Evolutionary conservation across 2,797 vertebrate genomes (phyloP).

Genomic region (Yasuhikotakia modesta): DNA sequence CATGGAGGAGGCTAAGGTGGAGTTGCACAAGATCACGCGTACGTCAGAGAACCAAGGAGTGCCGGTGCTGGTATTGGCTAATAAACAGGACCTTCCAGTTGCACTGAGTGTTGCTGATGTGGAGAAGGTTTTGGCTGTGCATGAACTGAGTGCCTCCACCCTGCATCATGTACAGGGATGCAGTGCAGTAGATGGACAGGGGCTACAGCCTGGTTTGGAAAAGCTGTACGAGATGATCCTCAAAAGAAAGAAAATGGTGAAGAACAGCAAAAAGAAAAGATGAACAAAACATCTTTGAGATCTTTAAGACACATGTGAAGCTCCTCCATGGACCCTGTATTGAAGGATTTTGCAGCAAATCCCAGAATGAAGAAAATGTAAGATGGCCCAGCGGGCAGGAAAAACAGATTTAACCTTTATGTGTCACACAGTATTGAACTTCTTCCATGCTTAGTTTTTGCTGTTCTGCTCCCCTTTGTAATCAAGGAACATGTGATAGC

Average conservation of each 20-base stretch:
- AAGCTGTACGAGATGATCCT: conserved; percentile 90
- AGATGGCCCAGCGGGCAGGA: conserved; percentile 64
- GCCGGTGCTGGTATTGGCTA: conserved; percentile 85
- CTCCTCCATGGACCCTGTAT: conserved; percentile 56
- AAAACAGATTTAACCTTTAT: conserved; percentile 69
- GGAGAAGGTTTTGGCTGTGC: conserved; percentile 83
- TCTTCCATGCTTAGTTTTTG: conserved; percentile 59
- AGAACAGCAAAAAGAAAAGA: conserved; percentile 79
- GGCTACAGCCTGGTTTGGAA: conserved; percentile 84
- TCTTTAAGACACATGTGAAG: conserved; percentile 58
- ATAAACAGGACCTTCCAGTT: conserved; percentile 85
- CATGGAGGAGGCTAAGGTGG: conserved; percentile 88
- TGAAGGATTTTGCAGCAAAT: conserved; percentile 65
- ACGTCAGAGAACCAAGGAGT: conserved; percentile 89
- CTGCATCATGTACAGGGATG: conserved; percentile 84
- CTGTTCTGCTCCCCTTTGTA: conserved; percentile 60
- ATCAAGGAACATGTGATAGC: conserved; percentile 58
- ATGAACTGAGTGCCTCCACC: conserved; percentile 80
- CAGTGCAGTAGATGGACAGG: conserved; percentile 86
- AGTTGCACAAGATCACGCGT: conserved; percentile 86
- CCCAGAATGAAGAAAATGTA: conserved; percentile 61
- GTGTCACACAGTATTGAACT: conserved; percentile 67
- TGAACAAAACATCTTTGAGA: conserved; percentile 66
- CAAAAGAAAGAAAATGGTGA: conserved; percentile 83
- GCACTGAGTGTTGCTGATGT: conserved; percentile 79